Conservation (phyloP, 53 echinoderm and acorn worm species). For the Patiria pectinifera region DNA sequence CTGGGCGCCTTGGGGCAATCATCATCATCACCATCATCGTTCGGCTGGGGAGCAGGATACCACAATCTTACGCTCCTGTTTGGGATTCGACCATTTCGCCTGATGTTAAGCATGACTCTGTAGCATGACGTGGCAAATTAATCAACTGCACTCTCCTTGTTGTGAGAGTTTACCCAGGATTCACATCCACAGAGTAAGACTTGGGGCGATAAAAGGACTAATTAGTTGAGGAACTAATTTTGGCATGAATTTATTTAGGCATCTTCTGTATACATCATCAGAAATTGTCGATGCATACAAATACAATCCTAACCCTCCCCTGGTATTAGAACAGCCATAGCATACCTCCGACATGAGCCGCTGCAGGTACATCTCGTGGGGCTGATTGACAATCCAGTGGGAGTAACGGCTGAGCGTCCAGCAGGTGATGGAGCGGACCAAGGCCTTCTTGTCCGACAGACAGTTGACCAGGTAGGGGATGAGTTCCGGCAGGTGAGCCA, state of each 20-base stretch:
- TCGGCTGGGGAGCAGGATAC: too few relatives aligned
- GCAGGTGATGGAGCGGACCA: conserved; percentile 97
- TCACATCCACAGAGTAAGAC: too few relatives aligned
- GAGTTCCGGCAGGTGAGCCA: conserved; percentile 90
- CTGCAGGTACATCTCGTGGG: conserved; percentile 93
- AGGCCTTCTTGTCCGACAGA: conserved; percentile 96
- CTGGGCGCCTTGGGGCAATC: too few relatives aligned
- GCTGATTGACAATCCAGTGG: conserved; percentile 98
- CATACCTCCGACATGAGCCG: conserved; percentile 97
- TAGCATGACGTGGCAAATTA: too few relatives aligned
- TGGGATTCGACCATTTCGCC: too few relatives aligned
- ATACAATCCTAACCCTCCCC: not conserved
- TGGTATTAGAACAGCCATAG: conserved; percentile 21
- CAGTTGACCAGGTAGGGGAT: conserved; percentile 93
- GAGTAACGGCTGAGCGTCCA: conserved; percentile 99
- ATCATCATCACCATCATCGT: too few relatives aligned
- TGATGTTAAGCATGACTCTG: too few relatives aligned
- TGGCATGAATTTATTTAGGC: not conserved
- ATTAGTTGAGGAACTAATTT: not conserved
- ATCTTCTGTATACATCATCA: not conserved
- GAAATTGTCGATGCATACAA: too few relatives aligned
- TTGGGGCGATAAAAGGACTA: too few relatives aligned
- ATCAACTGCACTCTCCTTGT: too few relatives aligned
- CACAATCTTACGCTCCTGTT: too few relatives aligned
- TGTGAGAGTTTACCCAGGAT: too few relatives aligned